A percentile compares a stretch with the other conserved stretches of the same genome.
These are phyloP conservation scores for Oreortyx pictus DNA, from an alignment of 2,797 vertebrate species.

Conservation along the genomic window DNA sequence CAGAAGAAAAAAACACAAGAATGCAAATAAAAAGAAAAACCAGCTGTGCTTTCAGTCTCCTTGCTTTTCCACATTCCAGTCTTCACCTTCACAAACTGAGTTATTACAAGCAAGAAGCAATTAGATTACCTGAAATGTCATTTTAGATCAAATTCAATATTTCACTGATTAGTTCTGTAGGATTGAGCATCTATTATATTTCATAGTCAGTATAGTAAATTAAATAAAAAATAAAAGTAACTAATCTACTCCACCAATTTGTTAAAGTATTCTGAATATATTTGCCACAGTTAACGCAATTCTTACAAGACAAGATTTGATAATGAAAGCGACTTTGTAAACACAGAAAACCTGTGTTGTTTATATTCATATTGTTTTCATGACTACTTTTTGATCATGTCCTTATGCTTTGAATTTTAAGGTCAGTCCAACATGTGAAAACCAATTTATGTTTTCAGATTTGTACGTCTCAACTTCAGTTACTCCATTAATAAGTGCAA, in stretches of 20 bases:
- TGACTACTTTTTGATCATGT: not conserved
- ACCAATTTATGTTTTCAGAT: not conserved
- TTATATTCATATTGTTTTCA: not conserved
- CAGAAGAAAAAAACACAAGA: not conserved
- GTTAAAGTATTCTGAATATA: not conserved
- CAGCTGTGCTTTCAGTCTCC: not conserved
- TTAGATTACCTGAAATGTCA: not conserved
- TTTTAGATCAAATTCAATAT: not conserved
- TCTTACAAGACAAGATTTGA: not conserved
- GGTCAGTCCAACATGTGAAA: not conserved
- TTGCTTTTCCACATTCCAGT: not conserved
- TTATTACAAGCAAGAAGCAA: not conserved
- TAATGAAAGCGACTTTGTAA: not conserved
- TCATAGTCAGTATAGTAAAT: not conserved
- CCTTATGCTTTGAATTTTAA: not conserved
- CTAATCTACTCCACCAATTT: not conserved
- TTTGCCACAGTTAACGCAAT: not conserved
- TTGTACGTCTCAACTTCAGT: not conserved
- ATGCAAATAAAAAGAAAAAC: not conserved
- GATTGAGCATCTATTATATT: not conserved
- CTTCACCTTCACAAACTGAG: not conserved
- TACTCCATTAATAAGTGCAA: not conserved
- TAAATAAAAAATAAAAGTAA: not conserved
- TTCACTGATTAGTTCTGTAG: not conserved
- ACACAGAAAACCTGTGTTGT: not conserved